These are phyloP conservation scores for Ennomos quercinarius DNA, from an alignment of 2,888 invertebrate species.

Conservation along the genomic window DNA sequence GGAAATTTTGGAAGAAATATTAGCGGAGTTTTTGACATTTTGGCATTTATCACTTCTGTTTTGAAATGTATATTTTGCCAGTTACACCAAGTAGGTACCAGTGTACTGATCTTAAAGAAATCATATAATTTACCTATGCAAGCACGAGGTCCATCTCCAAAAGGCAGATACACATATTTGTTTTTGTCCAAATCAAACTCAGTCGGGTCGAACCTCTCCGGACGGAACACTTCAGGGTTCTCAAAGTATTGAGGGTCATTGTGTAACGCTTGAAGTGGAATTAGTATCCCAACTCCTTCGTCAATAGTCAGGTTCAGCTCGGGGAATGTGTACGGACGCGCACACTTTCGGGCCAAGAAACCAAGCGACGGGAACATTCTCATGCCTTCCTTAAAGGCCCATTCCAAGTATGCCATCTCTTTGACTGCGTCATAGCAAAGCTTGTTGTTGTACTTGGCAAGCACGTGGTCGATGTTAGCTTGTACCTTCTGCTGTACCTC, in stretches of 20 bases:
- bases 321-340: conserved; percentile 56
- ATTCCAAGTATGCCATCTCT: conserved; percentile 63
- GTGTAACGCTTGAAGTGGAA: conserved; percentile 63
- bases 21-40: too few species aligned
- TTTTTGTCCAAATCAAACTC: conserved; percentile 44
- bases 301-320: conserved; percentile 59
- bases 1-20: too few species aligned
- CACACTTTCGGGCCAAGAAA: conserved; percentile 55
- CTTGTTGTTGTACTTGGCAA: conserved; percentile 51
- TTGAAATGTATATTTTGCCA: too few species aligned
- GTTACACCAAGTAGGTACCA: too few species aligned
- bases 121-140: conserved; percentile 58
- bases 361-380: conserved; percentile 69
- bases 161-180: conserved; percentile 61
- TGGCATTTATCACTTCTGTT: too few species aligned
- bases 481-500: conserved; percentile 59
- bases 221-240: conserved; percentile 59
- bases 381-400: conserved; percentile 63
- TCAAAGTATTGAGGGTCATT: conserved; percentile 64
- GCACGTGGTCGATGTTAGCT: conserved; percentile 56
- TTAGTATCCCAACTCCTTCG: conserved; percentile 54
- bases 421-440: conserved; percentile 62
- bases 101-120: not conserved
- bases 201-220: conserved; percentile 60
- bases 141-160: conserved; percentile 64